Conservation (phyloP, 1,140 invertebrate genomes). For the Antheraea pernyi region DNA sequence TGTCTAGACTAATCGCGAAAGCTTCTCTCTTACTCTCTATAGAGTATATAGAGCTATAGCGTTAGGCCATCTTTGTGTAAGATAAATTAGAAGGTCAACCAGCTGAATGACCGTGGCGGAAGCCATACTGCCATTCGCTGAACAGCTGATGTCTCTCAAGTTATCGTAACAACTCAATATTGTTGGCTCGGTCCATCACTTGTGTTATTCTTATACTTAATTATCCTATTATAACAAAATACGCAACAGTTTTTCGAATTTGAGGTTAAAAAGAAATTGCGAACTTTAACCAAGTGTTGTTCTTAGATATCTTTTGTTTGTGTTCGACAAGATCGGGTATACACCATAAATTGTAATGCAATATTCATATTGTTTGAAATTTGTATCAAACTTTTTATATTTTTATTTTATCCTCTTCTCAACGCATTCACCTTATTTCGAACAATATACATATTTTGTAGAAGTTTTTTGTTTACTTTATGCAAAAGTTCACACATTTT, state of each 20-base stretch:
- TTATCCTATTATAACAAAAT: background rate
- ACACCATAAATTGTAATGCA: background rate
- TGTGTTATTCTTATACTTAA: too few relatives aligned
- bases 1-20: too few relatives aligned
- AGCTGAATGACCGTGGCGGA: too few relatives aligned
- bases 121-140: too few relatives aligned
- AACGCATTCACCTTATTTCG: background rate
- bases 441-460: background rate
- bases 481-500: background rate
- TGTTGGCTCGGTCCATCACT: too few relatives aligned
- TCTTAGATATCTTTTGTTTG: background rate
- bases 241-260: background rate
- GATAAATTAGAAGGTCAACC: too few relatives aligned
- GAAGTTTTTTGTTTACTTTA: background rate
- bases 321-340: background rate
- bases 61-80: too few relatives aligned
- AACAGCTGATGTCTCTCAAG: too few relatives aligned
- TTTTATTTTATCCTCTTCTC: background rate
- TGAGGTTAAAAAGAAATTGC: background rate
- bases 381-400: constrained; percentile 2
- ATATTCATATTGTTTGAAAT: background rate
- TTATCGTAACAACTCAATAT: too few relatives aligned
- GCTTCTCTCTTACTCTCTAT: too few relatives aligned
- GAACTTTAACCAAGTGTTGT: background rate
- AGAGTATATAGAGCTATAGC: too few relatives aligned